A percentile compares a stretch with the other conserved stretches of the same genome.
Evolutionary conservation across 2,113 vertebrate genomes (phyloP).

Genomic region (Sula dactylatra): DNA sequence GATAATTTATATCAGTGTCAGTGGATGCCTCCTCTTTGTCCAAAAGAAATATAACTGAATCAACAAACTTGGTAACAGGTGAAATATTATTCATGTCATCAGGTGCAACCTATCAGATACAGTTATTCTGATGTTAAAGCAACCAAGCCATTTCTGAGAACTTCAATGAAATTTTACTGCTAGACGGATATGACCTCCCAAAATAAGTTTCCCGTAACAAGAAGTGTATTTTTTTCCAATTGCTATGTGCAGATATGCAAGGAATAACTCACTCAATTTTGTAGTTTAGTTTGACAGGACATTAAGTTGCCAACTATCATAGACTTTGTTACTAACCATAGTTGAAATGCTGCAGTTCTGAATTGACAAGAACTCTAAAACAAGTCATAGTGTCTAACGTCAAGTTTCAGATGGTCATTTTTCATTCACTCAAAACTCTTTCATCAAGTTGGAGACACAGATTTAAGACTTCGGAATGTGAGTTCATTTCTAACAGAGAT

Average conservation of each 20-base stretch:
- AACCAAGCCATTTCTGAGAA: not conserved
- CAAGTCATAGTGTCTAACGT: not conserved
- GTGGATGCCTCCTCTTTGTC: not conserved
- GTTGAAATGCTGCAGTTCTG: not conserved
- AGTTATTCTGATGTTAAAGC: not conserved
- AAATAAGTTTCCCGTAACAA: not conserved
- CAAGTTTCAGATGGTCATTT: not conserved
- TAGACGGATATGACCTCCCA: not conserved
- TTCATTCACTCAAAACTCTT: not conserved
- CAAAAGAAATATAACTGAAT: not conserved
- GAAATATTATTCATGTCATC: not conserved
- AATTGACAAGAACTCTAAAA: not conserved
- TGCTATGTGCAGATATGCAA: not conserved
- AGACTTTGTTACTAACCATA: not conserved
- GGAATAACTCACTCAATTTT: not conserved
- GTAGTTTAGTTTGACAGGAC: not conserved
- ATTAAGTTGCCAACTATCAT: not conserved
- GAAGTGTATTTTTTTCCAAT: not conserved
- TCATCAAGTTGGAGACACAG: not conserved
- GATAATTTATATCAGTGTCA: not conserved
- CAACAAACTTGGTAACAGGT: not conserved
- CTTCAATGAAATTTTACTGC: not conserved
- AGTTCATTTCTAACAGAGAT: not conserved
- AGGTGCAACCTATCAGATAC: not conserved
- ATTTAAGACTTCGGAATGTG: not conserved